Evolutionary conservation across 2,113 vertebrate genomes (phyloP).

Genomic region (Oenanthe oenanthe): DNA sequence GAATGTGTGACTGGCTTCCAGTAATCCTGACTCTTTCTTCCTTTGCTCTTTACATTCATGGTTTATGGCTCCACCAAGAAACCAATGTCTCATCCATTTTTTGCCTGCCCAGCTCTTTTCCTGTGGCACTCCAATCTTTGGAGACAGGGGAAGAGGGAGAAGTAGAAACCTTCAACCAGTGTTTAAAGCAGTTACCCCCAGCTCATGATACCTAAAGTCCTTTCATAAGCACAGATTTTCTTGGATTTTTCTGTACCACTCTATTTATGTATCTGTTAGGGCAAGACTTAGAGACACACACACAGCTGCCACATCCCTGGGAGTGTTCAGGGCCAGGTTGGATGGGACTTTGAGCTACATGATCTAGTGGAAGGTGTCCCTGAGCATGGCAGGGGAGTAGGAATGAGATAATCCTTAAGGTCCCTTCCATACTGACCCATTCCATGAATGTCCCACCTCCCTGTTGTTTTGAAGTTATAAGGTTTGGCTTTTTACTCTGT

Average conservation of each 20-base stretch:
- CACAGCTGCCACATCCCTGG: too few species aligned
- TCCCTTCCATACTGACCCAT: background rate
- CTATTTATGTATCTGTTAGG: background rate
- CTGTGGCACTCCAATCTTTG: background rate
- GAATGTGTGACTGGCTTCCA: constrained; percentile 71
- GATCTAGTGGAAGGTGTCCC: too few species aligned
- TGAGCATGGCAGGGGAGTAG: too few species aligned
- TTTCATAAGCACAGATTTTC: background rate
- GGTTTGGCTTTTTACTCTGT: background rate
- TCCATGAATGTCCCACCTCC: background rate
- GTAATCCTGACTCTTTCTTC: constrained; percentile 71
- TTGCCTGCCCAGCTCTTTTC: background rate
- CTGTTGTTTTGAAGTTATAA: background rate
- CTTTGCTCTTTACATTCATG: background rate
- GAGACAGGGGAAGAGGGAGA: background rate
- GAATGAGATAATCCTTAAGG: background rate
- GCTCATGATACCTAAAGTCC: background rate
- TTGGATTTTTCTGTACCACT: background rate
- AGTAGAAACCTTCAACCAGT: background rate
- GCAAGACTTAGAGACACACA: background rate
- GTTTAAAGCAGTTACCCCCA: background rate
- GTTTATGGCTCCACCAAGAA: background rate
- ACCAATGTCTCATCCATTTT: background rate
- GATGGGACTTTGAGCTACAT: too few species aligned
- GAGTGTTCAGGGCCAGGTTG: too few species aligned